These are phyloP conservation scores for Melanotaenia boesemani DNA, from an alignment of 2,797 vertebrate genomes.

Conservation along the genomic window DNA sequence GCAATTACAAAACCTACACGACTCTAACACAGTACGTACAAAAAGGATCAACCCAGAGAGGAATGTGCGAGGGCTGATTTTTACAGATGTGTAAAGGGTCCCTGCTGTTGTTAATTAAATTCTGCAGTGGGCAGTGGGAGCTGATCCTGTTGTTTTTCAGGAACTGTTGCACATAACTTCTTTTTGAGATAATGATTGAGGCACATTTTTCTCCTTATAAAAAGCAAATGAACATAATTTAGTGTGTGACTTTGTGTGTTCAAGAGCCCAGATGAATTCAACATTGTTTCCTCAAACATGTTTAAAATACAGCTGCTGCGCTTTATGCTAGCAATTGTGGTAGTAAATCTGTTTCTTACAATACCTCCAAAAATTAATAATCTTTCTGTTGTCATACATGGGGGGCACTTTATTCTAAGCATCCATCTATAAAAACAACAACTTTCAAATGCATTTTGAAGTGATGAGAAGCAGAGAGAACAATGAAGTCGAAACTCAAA, in stretches of 20 bases:
- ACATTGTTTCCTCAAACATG: slow-evolving; percentile 19
- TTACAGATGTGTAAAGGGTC: slow-evolving; percentile 38
- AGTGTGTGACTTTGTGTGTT: slow-evolving; percentile 7
- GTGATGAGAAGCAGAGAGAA: slow-evolving; percentile 71
- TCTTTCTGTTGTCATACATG: slow-evolving; percentile 60
- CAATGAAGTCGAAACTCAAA: slow-evolving; percentile 78
- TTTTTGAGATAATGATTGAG: slow-evolving; percentile 26
- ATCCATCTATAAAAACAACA: slow-evolving; percentile 60
- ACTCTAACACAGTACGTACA: slow-evolving; percentile 36
- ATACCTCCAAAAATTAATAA: slow-evolving; percentile 52
- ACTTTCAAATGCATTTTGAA: slow-evolving; percentile 72
- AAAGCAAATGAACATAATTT: slow-evolving; percentile 43
- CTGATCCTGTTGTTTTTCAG: slow-evolving; percentile 52
- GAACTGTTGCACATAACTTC: slow-evolving; percentile 28
- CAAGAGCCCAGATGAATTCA: slow-evolving; percentile 3
- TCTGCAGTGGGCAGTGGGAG: slow-evolving; percentile 50
- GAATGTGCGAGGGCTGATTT: slow-evolving; percentile 36
- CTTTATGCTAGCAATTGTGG: slow-evolving; percentile 27
- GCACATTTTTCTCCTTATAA: slow-evolving; percentile 39
- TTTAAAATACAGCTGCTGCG: slow-evolving; percentile 16
- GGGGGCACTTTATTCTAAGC: slow-evolving; percentile 62
- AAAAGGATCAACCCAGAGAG: slow-evolving; percentile 51
- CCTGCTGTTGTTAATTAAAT: slow-evolving; percentile 71
- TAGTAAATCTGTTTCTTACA: slow-evolving; percentile 50
- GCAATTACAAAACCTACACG: slow-evolving; percentile 58